These are phyloP conservation scores for Bombus huntii DNA, from an alignment of 1,140 invertebrate species.

Conservation along the genomic window DNA sequence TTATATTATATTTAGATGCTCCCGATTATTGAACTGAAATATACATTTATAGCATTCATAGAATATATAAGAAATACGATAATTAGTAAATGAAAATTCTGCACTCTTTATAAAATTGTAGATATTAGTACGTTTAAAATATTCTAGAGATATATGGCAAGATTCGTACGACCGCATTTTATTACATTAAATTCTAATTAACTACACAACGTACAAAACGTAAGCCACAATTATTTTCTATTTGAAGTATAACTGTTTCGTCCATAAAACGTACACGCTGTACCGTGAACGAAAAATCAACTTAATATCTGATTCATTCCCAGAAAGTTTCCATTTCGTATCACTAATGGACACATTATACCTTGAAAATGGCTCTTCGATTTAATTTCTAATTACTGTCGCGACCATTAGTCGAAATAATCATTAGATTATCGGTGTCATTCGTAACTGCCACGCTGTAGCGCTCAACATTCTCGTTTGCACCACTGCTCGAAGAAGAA, in stretches of 20 bases:
- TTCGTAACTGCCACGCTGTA: background rate
- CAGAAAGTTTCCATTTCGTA: background rate
- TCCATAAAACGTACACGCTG: too few relatives aligned
- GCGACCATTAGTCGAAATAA: background rate
- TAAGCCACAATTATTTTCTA: too few relatives aligned
- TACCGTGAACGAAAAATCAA: too few relatives aligned
- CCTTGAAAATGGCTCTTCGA: background rate
- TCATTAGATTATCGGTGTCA: background rate
- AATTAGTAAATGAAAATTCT: too few relatives aligned
- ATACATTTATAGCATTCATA: background rate
- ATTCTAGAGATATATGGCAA: too few relatives aligned
- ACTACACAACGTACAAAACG: too few relatives aligned
- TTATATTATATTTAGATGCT: background rate
- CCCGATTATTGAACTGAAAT: background rate
- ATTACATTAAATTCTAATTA: too few relatives aligned
- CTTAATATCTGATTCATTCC: background rate
- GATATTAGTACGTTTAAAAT: too few relatives aligned
- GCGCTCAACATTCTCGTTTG: background rate
- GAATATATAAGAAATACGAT: too few relatives aligned
- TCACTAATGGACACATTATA: background rate
- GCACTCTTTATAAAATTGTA: too few relatives aligned
- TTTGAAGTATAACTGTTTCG: too few relatives aligned
- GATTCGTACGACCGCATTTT: too few relatives aligned
- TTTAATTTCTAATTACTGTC: background rate
- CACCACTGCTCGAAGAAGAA: background rate